Evolutionary conservation across 2,113 vertebrate species (phyloP).

Genomic region (Heterotilapia buettikoferi): DNA sequence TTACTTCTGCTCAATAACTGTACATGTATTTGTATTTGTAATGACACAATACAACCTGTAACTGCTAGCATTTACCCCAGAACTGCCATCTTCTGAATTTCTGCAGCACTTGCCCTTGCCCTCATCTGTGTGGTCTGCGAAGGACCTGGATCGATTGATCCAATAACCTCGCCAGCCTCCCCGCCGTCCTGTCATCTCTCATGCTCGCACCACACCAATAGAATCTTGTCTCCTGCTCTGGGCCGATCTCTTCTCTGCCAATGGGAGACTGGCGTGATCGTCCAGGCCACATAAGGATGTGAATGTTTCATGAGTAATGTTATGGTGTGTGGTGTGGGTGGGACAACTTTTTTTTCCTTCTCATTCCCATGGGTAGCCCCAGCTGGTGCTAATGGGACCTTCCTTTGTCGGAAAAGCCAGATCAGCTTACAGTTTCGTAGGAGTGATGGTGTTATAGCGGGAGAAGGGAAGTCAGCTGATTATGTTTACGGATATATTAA

Average conservation of each 20-base stretch:
- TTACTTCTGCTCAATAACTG: not conserved
- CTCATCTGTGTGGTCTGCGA: conserved; percentile 31
- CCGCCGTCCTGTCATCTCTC: conserved; percentile 22
- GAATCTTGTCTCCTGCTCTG: conserved; percentile 62
- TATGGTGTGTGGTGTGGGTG: conserved; percentile 28
- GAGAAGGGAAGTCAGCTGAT: not conserved
- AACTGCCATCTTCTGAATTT: not conserved
- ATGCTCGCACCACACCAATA: conserved; percentile 54
- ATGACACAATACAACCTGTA: not conserved
- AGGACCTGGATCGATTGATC: conserved; percentile 50
- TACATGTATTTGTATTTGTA: not conserved
- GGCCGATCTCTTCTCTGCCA: conserved; percentile 67
- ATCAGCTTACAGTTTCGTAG: conserved; percentile 57
- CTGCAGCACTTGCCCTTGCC: conserved; percentile 31
- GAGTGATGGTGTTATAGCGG: conserved; percentile 7
- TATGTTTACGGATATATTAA: not conserved
- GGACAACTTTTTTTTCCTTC: conserved; percentile 29
- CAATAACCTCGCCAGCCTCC: conserved; percentile 22
- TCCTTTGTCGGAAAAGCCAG: conserved; percentile 36
- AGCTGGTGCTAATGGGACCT: conserved; percentile 64
- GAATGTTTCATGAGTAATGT: conserved; percentile 74
- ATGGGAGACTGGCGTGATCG: conserved; percentile 53
- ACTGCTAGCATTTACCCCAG: not conserved
- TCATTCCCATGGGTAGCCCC: conserved; percentile 46
- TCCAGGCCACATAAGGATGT: conserved; percentile 53